These are phyloP conservation scores for Lanius ludovicianus DNA, from an alignment of 2,113 vertebrate genomes.

Conservation along the genomic window DNA sequence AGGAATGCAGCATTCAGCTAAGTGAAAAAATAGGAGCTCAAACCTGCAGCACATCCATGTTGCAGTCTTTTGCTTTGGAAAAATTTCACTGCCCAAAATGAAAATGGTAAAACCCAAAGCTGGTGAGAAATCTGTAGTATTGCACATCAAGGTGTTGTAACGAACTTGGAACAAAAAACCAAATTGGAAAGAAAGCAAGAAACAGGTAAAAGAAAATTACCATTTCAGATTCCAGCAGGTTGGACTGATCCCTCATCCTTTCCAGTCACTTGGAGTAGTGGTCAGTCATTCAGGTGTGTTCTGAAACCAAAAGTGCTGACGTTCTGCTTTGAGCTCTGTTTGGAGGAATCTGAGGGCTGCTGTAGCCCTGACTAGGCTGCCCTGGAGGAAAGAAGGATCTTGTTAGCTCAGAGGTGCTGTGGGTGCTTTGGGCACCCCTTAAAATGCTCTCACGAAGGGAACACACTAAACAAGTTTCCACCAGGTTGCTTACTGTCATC, in stretches of 20 bases:
- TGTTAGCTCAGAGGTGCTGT: background rate
- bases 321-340: background rate
- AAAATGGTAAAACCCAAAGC: background rate
- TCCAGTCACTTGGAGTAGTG: background rate
- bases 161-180: background rate
- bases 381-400: background rate
- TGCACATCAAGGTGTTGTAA: background rate
- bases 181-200: background rate
- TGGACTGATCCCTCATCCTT: background rate
- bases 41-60: background rate
- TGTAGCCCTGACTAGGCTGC: background rate
- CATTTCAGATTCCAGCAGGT: background rate
- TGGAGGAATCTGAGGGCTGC: background rate
- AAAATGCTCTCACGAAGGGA: background rate
- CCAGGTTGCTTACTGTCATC: background rate
- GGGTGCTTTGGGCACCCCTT: background rate
- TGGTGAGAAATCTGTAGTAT: background rate
- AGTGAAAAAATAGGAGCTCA: background rate
- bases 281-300: background rate
- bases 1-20: background rate
- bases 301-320: background rate
- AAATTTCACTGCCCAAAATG: background rate
- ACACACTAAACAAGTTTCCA: background rate
- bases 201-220: background rate
- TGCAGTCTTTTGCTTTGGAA: background rate